These are phyloP conservation scores for Perdix hodgsoniae DNA, from an alignment of 2,797 vertebrate genomes.

Conservation along the genomic window DNA sequence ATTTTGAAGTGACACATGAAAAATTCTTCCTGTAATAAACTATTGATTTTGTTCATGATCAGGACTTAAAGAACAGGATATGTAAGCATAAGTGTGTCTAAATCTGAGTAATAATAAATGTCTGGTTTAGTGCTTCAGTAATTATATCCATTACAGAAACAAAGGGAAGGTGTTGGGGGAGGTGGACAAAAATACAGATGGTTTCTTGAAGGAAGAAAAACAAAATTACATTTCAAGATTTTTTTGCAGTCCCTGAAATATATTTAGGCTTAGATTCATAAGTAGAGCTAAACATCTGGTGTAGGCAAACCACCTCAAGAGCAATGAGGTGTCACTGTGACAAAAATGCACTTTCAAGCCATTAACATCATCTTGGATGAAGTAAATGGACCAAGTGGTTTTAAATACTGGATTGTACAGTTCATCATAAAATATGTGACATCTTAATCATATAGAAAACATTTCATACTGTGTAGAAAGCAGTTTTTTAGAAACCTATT, in stretches of 20 bases:
- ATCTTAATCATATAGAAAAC: neutral
- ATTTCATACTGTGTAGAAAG: neutral
- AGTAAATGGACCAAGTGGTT: neutral
- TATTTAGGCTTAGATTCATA: neutral
- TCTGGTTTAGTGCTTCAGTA: neutral
- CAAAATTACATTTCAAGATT: neutral
- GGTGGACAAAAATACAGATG: neutral
- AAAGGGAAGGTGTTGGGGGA: neutral
- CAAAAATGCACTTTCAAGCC: neutral
- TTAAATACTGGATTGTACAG: neutral
- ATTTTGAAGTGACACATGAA: slow-evolving; percentile 69
- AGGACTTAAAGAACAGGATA: slow-evolving; percentile 43
- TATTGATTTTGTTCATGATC: slow-evolving; percentile 61
- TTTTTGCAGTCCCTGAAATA: neutral
- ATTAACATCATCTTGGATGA: neutral
- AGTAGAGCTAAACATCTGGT: slow-evolving; percentile 16
- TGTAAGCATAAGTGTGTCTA: slow-evolving; percentile 21
- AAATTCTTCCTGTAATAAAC: slow-evolving; percentile 73
- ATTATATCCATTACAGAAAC: neutral
- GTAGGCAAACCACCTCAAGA: neutral
- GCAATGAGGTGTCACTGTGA: neutral
- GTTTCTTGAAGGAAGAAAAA: neutral
- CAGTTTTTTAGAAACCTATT: neutral
- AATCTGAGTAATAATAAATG: neutral
- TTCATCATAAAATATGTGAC: neutral